These are phyloP conservation scores for Sphaerophoria rueppellii DNA, from an alignment of 2,888 invertebrate genomes.

Conservation along the genomic window DNA sequence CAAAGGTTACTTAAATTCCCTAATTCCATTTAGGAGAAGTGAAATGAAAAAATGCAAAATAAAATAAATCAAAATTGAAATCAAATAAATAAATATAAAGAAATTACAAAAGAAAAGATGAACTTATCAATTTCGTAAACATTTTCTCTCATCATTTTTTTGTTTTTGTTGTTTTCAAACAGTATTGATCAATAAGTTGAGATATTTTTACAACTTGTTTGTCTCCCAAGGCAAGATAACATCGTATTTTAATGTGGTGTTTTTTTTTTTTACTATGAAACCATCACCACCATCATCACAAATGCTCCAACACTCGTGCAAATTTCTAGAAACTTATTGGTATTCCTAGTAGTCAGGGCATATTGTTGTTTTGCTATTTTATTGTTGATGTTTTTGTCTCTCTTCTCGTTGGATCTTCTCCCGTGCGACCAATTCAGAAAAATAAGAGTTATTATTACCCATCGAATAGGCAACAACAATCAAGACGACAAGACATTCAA, in stretches of 20 bases:
- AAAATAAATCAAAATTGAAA: constrained; percentile 26
- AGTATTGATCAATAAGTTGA: constrained; percentile 18
- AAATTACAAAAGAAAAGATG: neutral
- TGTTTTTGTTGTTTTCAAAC: constrained; percentile 15
- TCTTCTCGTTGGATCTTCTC: constrained; percentile 39
- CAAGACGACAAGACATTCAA: constrained; percentile 71
- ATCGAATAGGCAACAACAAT: constrained; percentile 47
- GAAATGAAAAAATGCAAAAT: constrained; percentile 41
- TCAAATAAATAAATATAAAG: constrained; percentile 10
- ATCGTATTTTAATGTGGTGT: constrained; percentile 20
- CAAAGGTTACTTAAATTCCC: too few relatives aligned
- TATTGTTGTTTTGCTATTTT: constrained; percentile 18
- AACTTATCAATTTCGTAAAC: constrained; percentile 30
- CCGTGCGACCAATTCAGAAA: constrained; percentile 38
- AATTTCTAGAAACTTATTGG: constrained; percentile 20
- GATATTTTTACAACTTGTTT: constrained; percentile 40
- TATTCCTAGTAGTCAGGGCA: neutral
- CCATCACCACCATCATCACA: constrained; percentile 3
- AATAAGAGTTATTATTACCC: constrained; percentile 54
- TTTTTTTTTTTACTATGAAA: neutral
- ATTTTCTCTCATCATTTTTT: neutral
- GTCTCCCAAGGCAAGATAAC: constrained; percentile 14
- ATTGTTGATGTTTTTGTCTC: constrained; percentile 7
- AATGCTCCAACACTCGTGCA: constrained; percentile 1
- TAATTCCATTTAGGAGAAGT: constrained; percentile 5